Base-by-base conservation (phyloP, 2,797 vertebrate genomes). In the Vultur gryphus region DNA sequence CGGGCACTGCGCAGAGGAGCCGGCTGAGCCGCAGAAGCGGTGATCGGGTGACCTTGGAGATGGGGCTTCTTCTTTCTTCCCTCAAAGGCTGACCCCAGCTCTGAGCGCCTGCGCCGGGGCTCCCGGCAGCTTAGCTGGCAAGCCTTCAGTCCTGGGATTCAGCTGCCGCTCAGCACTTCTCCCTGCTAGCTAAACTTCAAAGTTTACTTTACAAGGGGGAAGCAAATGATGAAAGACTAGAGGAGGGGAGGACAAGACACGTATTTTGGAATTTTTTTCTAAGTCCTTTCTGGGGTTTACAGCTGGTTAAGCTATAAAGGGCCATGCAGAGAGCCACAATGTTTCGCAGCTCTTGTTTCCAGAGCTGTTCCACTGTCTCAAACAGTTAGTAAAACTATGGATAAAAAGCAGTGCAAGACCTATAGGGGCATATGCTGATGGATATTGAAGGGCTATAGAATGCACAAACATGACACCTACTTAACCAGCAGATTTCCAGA, bases 41-140 rank as follows among this genome's bases (percentile, higher is more conserved):
- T 19, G 48, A 25, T 3, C 5, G 33, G 23, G 14, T 37, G n/a
- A 48, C 10, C 39, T 41, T 49, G 59, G 58, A 58, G 24, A 58
- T 24, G 41, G 13, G 19, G 9, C 2, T 72, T 8, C 55, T 65
- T 29, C 58, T 31, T 52, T 33, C 19, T 3, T 24, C 25, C 18
- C 4, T 20, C 2, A 1, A 64, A 64, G 62, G 58, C 24, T 81
- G 19, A 16, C 11, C 39, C 11, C 13, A 55, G 69, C 49, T 64
- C 39, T 6, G 16, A 25, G 17, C 1, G 2, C 16, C 17, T 0
- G 0, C 0, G 0, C 11, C 2, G 1, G 29, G 0, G 0, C 28
- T 80, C 19, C 64, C 7, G 0, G 72, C 37, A 87, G n/a, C 43
- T 71, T 29, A 20, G 11, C 78, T 2, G 0, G 46, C 43, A 31